A percentile compares a stretch with the other conserved stretches of the same genome.
These are phyloP conservation scores for Sebastes cheni DNA, from an alignment of 2,797 vertebrate genomes.

Conservation along the genomic window DNA sequence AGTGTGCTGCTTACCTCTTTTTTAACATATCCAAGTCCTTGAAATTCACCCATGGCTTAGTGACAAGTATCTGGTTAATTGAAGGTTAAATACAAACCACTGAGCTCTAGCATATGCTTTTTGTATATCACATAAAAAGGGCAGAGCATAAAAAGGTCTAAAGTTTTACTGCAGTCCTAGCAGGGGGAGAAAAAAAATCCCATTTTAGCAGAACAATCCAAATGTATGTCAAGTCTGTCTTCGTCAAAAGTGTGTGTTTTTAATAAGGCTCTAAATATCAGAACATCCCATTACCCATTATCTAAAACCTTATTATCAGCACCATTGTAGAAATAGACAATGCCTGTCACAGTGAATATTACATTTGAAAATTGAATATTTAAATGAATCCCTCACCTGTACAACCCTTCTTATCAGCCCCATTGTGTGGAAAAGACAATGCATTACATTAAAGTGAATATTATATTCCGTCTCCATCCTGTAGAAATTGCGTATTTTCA, in stretches of 20 bases:
- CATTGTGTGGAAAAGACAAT: constrained; percentile 72
- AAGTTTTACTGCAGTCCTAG: background rate
- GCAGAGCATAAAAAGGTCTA: constrained; percentile 14
- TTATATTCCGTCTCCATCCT: constrained; percentile 60
- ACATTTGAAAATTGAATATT: constrained; percentile 74
- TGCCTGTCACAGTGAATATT: constrained; percentile 69
- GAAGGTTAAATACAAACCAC: constrained; percentile 52
- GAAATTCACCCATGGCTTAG: constrained; percentile 14
- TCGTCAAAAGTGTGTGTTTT: constrained; percentile 55
- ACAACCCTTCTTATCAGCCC: constrained; percentile 70
- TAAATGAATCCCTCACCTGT: constrained; percentile 74
- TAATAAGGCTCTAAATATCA: constrained; percentile 74
- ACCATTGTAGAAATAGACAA: constrained; percentile 74
- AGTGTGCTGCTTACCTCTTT: background rate
- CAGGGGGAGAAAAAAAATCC: background rate
- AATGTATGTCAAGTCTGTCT: constrained; percentile 16
- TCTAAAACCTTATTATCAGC: constrained; percentile 73
- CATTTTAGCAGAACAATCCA: constrained; percentile 20
- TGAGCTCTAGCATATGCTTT: constrained; percentile 26
- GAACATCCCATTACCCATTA: constrained; percentile 70
- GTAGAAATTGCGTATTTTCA: constrained; percentile 37
- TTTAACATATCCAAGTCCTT: constrained; percentile 17
- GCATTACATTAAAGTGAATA: constrained; percentile 72
- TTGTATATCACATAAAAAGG: constrained; percentile 22
- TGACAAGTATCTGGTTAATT: constrained; percentile 41